phyloP scores from a whole-genome alignment of 2,888 invertebrate genomes.

The Lochmaea capreae region DNA sequence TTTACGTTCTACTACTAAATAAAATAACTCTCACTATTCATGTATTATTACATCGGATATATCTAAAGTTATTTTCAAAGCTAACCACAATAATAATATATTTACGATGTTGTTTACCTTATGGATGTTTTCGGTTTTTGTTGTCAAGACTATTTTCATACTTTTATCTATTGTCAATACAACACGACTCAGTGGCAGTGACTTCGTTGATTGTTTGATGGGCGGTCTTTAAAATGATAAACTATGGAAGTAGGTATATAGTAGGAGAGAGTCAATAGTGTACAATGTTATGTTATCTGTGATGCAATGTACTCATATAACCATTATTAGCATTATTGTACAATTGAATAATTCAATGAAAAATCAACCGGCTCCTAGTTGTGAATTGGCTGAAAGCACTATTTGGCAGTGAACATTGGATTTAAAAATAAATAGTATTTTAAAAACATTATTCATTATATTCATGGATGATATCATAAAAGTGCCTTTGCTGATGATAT shows the following conservation, averaged over 20 bases:
- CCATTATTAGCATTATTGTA: too few relatives aligned
- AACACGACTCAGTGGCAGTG: background rate
- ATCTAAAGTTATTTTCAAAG: background rate
- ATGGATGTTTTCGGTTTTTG: background rate
- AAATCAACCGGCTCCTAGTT: too few relatives aligned
- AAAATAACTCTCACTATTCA: background rate
- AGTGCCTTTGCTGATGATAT: too few relatives aligned
- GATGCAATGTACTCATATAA: too few relatives aligned
- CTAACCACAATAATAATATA: constrained; percentile 8
- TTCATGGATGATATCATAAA: too few relatives aligned
- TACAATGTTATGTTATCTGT: background rate
- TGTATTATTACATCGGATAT: background rate
- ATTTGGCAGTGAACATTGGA: too few relatives aligned
- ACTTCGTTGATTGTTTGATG: background rate
- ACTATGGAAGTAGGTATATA: background rate
- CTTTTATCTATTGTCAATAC: background rate
- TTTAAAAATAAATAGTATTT: too few relatives aligned
- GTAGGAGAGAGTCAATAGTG: background rate
- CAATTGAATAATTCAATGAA: too few relatives aligned
- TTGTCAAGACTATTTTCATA: background rate
- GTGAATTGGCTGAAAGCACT: too few relatives aligned
- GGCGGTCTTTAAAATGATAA: background rate
- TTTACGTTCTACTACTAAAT: background rate
- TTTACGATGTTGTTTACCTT: constrained; percentile 11
- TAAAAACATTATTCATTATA: too few relatives aligned